Evolutionary conservation across 2,797 vertebrate species (phyloP).

Genomic region (Euphonia xanthogaster): DNA sequence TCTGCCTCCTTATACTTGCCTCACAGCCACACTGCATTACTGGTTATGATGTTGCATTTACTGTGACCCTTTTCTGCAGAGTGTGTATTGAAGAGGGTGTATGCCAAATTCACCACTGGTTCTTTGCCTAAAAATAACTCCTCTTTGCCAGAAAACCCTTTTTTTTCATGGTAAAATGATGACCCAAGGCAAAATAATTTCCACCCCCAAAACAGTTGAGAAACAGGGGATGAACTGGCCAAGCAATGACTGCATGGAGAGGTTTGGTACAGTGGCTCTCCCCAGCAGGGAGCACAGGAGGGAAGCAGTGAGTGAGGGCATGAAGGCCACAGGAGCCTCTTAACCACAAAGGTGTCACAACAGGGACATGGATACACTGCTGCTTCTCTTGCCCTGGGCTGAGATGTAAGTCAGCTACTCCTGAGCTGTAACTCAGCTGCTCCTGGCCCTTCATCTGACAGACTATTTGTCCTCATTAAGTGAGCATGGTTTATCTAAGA

Average conservation of each 20-base stretch:
- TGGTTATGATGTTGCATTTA: neutral
- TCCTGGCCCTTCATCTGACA: rapidly evolving
- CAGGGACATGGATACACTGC: neutral
- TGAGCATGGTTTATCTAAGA: neutral
- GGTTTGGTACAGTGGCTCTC: neutral
- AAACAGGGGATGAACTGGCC: neutral
- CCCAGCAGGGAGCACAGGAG: neutral
- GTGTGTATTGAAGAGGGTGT: neutral
- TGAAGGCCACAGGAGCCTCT: neutral
- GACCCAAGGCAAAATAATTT: neutral
- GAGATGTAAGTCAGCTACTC: neutral
- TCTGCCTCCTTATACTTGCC: neutral
- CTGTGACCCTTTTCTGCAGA: neutral
- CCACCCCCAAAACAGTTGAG: rapidly evolving
- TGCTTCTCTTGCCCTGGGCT: neutral
- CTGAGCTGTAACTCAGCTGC: neutral
- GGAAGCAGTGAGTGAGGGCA: neutral
- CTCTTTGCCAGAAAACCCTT: neutral
- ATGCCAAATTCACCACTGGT: neutral
- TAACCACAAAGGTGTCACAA: neutral
- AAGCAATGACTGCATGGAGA: neutral
- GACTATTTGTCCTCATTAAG: neutral
- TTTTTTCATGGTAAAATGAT: neutral
- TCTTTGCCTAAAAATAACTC: neutral
- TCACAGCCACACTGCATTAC: neutral